These are phyloP conservation scores for Hirundichthys speculiger DNA, from an alignment of 2,113 vertebrate genomes.

Conservation along the genomic window DNA sequence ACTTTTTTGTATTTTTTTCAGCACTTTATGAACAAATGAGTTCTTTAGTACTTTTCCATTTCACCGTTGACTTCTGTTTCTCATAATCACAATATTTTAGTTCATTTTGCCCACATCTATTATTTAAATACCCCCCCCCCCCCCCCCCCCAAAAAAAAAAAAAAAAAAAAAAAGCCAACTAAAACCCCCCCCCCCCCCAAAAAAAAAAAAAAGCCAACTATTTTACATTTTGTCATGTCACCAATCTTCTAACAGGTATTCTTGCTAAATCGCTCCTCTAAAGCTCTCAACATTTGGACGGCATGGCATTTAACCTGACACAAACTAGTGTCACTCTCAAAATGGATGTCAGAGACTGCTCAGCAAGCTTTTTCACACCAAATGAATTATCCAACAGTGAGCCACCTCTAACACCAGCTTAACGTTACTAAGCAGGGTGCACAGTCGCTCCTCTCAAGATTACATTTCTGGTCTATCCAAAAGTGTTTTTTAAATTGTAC, in stretches of 20 bases:
- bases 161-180: too few species aligned
- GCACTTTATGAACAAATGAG: too few species aligned
- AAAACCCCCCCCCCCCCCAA: too few species aligned
- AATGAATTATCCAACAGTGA: constrained; percentile 9
- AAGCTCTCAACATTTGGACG: not conserved
- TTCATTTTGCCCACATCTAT: too few species aligned
- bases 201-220: too few species aligned
- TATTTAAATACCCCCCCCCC: too few species aligned
- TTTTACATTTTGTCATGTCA: not conserved
- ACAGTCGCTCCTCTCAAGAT: not conserved
- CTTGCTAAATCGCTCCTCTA: not conserved
- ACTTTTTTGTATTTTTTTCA: too few species aligned
- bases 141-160: too few species aligned
- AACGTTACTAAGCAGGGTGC: constrained; percentile 2
- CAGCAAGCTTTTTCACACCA: constrained; percentile 16
- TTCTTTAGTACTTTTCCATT: too few species aligned
- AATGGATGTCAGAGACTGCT: constrained; percentile 27
- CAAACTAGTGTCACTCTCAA: constrained; percentile 15
- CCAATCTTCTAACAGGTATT: not conserved
- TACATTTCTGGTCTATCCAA: not conserved
- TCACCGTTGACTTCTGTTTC: too few species aligned
- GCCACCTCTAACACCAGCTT: not conserved
- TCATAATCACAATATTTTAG: too few species aligned
- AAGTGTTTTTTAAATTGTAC: constrained; percentile 1
- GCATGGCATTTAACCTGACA: constrained; percentile 3